Evolutionary conservation across 2,113 vertebrate species (phyloP).

Genomic region (Burhinus oedicnemus): DNA sequence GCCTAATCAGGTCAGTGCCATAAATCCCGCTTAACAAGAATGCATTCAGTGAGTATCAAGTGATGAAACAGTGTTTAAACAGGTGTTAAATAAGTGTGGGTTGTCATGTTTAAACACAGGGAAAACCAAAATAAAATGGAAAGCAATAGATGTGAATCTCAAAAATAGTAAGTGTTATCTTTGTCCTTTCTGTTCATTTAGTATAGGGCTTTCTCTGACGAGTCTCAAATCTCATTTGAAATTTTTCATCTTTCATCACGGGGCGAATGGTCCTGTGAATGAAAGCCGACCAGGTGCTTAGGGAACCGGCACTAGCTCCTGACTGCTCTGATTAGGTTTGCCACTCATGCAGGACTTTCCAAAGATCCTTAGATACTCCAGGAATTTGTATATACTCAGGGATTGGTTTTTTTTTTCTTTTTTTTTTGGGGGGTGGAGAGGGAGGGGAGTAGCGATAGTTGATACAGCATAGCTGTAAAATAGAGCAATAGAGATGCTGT

Average conservation of each 20-base stretch:
- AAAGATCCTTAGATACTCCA: neutral
- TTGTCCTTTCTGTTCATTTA: neutral
- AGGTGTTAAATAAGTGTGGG: neutral
- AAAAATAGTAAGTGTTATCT: neutral
- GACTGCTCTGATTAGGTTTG: neutral
- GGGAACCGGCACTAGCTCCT: neutral
- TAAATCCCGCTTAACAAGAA: neutral
- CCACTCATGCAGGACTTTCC: neutral
- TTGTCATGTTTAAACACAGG: neutral
- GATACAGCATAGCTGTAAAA: neutral
- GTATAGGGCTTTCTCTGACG: neutral
- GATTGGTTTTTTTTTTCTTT: neutral
- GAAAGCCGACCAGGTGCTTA: neutral
- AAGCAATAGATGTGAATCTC: neutral
- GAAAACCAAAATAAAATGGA: neutral
- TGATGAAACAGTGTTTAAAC: slow-evolving; percentile 21
- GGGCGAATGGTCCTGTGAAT: neutral
- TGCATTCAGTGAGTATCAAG: neutral
- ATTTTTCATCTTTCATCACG: neutral
- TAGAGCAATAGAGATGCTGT: neutral
- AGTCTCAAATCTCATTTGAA: neutral
- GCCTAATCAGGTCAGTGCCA: slow-evolving; percentile 47
- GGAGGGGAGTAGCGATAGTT: neutral
- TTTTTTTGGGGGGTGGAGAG: fast-evolving
- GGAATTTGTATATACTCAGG: neutral